phyloP scores from a whole-genome alignment of 92 coral and sea anemone species.

The Umimayanthus kanabou region DNA sequence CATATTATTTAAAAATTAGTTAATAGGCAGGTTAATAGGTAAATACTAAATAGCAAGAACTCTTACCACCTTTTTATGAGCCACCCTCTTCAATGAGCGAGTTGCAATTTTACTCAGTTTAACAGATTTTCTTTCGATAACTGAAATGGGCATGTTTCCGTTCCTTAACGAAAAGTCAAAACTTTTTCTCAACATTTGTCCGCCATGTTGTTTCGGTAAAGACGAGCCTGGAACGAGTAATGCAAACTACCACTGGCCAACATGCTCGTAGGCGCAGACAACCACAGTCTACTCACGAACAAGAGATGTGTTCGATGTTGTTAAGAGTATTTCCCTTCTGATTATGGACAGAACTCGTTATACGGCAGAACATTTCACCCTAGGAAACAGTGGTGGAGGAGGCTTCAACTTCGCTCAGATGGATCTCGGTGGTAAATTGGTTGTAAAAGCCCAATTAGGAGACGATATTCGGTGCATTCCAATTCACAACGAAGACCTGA shows the following conservation, averaged over 20 bases:
- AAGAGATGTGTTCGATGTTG: slow-evolving; percentile 7
- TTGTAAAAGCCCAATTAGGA: slow-evolving; percentile 97
- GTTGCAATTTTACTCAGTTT: neutral
- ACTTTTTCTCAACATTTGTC: neutral
- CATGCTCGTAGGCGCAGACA: neutral
- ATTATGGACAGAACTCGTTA: slow-evolving; percentile 44
- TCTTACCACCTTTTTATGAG: slow-evolving; percentile 1
- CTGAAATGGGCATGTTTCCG: neutral
- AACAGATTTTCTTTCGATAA: neutral
- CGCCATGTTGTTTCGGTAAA: neutral
- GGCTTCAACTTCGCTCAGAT: slow-evolving; percentile 77
- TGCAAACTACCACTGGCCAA: slow-evolving; percentile 21
- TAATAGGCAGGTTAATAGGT: too few species aligned
- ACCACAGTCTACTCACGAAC: neutral
- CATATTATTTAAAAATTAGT: too few species aligned
- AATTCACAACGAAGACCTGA: slow-evolving; percentile 97
- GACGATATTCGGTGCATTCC: slow-evolving; percentile 97
- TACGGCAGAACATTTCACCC: slow-evolving; percentile 77
- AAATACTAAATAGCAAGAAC: too few species aligned
- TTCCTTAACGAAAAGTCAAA: neutral
- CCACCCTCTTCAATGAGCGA: neutral
- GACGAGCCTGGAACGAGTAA: slow-evolving; percentile 14
- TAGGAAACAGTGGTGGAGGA: slow-evolving; percentile 65
- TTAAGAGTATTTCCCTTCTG: neutral
- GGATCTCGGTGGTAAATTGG: slow-evolving; percentile 89